These are phyloP conservation scores for Xestoiulus laeticollis DNA, from an alignment of 2,888 invertebrate genomes.

Conservation along the genomic window DNA sequence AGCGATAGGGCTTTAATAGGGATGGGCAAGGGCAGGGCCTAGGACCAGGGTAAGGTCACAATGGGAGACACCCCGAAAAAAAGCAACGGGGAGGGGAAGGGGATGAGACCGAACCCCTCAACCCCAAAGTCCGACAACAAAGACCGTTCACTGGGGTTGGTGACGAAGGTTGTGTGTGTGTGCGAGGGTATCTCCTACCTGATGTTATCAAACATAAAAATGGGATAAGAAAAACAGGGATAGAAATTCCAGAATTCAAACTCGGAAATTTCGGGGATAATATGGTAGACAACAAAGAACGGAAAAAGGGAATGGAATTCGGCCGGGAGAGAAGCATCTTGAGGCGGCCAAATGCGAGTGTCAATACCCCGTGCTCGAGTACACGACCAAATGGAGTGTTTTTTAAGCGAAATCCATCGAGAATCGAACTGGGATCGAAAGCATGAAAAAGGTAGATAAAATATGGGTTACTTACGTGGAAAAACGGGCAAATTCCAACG, in stretches of 20 bases:
- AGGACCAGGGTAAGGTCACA: background rate
- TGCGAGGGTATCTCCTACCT: conserved; percentile 6
- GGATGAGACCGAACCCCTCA: background rate
- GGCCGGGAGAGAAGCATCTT: background rate
- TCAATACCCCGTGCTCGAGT: background rate
- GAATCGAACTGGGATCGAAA: background rate
- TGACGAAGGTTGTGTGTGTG: background rate
- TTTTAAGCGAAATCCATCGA: background rate
- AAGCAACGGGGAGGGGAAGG: background rate
- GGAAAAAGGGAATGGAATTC: background rate
- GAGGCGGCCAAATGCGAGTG: background rate
- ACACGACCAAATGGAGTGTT: background rate
- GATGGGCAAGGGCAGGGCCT: background rate
- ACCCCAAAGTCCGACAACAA: background rate
- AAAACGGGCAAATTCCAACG: background rate
- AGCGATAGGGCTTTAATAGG: background rate
- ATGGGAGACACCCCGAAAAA: background rate
- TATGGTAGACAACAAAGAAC: background rate
- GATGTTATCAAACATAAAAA: background rate
- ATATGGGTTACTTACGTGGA: background rate
- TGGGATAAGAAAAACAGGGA: background rate
- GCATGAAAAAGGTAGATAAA: background rate
- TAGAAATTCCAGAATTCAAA: background rate
- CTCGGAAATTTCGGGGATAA: background rate
- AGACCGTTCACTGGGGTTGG: background rate